These are phyloP conservation scores for Pangasius krempfi DNA, from an alignment of 2,797 vertebrate genomes.

Conservation along the genomic window DNA sequence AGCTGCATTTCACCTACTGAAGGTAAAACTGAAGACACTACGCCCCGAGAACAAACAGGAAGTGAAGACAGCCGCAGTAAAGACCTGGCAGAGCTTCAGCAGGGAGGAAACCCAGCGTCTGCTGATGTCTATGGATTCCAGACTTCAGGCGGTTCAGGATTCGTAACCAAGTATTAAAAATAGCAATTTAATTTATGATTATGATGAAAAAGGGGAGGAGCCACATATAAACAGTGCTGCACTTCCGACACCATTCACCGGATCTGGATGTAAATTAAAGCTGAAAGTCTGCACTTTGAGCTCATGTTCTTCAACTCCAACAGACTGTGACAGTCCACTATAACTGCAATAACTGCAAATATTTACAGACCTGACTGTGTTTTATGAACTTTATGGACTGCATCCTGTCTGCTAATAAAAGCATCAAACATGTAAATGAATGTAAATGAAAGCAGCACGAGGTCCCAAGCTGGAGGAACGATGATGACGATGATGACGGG, in stretches of 20 bases:
- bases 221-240: not conserved
- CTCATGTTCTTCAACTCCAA: not conserved
- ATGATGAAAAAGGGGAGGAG: not conserved
- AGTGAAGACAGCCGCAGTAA: too few relatives aligned
- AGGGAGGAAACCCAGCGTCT: too few relatives aligned
- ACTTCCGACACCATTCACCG: conserved; percentile 28
- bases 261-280: conserved; percentile 24
- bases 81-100: too few relatives aligned
- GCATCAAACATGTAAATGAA: not conserved
- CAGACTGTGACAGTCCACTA: not conserved
- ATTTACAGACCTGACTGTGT: not conserved
- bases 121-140: not conserved
- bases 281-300: not conserved
- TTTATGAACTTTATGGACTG: not conserved
- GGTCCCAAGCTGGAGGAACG: not conserved
- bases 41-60: too few relatives aligned
- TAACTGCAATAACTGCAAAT: not conserved
- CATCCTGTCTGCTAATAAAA: not conserved
- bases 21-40: not conserved
- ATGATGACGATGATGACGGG: too few relatives aligned
- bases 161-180: not conserved
- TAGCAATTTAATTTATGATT: not conserved
- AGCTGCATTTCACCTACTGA: not conserved
- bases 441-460: not conserved
- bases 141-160: not conserved